Base-by-base conservation (phyloP, 2,113 vertebrate genomes). In the Trogon melanurus region DNA sequence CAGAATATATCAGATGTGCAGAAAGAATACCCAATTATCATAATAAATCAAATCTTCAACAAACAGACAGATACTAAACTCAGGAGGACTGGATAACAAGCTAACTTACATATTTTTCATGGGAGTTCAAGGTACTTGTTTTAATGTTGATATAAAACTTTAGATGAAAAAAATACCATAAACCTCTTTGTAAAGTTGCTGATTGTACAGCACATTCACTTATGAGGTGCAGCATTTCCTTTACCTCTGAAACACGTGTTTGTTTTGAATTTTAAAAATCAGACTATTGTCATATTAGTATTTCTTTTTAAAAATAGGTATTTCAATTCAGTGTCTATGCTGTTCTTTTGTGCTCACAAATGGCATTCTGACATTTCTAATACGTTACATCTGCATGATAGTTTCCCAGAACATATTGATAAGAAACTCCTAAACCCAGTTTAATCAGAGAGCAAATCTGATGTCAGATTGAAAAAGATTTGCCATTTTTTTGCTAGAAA, bases 301-400 rank as follows among this genome's bases (percentile, higher is more conserved):
- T 36, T 36, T 44, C 82, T 60, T 41, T 44, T 85, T 60, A 13
- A 70, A 70, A 54, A 7, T 22, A 74, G 12, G 21, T 51, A 88
- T 80, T 91, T 66, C 4, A 32, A 87, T 67, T 79, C 16, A 53
- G 12, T 60, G 38, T 25, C 27, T 38, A 30, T 56, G 50, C 23
- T 85, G 6, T 53, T 85, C 27, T 57, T 79, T 85, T 88, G 36
- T 75, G 58, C 17, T 88, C 51, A 54, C 69, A 85, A 67, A 78
- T 57, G 36, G 10, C 72, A 70, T 83, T 73, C 75, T 92, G 92
- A 70, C n/a, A 83, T 83, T 91, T 91, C 44, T 85, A 80, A 74
- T 82, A 73, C 41, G 4, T 16, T 85, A 19, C 41, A 48, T 76
- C 58, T 80, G 15, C 72, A 34, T n/a, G 36, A 72, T 53, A 51